A percentile compares a stretch with the other conserved stretches of the same genome.
phyloP scores from a whole-genome alignment of 2,113 vertebrate species.

The Cyprinodon tularosa region DNA sequence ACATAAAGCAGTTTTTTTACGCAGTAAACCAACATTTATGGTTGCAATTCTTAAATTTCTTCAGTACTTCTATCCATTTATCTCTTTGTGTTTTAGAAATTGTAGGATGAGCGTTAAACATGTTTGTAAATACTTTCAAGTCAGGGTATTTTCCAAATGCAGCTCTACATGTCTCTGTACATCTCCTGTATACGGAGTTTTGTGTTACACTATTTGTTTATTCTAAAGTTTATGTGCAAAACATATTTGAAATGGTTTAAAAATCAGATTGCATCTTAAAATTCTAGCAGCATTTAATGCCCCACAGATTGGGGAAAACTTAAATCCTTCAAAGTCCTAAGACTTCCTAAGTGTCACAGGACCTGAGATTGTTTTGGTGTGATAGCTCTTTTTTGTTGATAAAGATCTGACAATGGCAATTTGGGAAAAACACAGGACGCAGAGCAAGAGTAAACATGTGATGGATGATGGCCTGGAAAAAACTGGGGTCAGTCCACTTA shows the following conservation, averaged over 20 bases:
- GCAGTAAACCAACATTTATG: slow-evolving; percentile 59
- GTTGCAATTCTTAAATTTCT: slow-evolving; percentile 30
- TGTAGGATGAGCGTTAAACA: slow-evolving; percentile 65
- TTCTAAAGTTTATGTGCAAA: neutral
- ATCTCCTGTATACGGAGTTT: slow-evolving; percentile 24
- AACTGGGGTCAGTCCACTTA: slow-evolving; percentile 36
- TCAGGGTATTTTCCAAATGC: slow-evolving; percentile 33
- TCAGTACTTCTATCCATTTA: slow-evolving; percentile 57
- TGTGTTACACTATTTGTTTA: neutral
- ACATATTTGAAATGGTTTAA: neutral
- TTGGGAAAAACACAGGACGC: slow-evolving; percentile 7
- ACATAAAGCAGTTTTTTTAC: slow-evolving; percentile 17
- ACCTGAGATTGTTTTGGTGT: slow-evolving; percentile 2
- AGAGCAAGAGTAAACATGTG: slow-evolving; percentile 39
- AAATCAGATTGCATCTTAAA: neutral
- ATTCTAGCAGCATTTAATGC: neutral
- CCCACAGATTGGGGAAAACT: neutral
- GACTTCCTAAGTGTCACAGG: neutral
- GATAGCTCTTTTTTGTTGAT: slow-evolving; percentile 1
- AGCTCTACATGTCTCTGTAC: slow-evolving; percentile 52
- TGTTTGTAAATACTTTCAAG: slow-evolving; percentile 57
- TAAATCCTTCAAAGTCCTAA: neutral
- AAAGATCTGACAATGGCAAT: slow-evolving; percentile 25
- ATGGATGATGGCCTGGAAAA: slow-evolving; percentile 21
- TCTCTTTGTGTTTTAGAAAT: slow-evolving; percentile 65